Evolutionary conservation across 2,113 vertebrate species (phyloP), one percentile per base, ranked within the genome.

Genomic region (Perognathus longimembris): DNA sequence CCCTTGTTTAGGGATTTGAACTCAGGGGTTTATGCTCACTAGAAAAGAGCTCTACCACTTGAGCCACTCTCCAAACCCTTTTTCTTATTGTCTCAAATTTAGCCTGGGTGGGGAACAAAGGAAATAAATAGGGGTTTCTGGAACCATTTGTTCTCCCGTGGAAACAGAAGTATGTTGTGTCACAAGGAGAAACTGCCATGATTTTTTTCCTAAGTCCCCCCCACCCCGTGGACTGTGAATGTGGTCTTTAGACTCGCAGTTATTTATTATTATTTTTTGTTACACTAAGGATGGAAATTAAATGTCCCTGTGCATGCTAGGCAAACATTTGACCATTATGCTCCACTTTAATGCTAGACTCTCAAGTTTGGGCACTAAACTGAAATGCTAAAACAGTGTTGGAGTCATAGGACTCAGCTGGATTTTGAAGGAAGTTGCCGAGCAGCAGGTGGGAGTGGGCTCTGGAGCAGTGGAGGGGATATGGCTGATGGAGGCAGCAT

Each of bases 361-460:
- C 45, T 57, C 5, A 45, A 73, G 34, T 45, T 71, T n/a, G 32
- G 28, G 70, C 30, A 36, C 50, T n/a, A 34, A 91, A 71, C 30
- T 54, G 22, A 90, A 81, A 63, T 20, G 40, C 73, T 32, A 12
- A 42, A 36, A 57, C 20, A 14, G 59, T 64, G 90, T 76, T 18
- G 28, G 18, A 59, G 66, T 75, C 24, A 10, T 22, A 28, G 70
- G 34, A n/a, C 73, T 75, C 40, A 61, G 32, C 57, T 93, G 73
- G 50, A 73, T 40, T 80, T 70, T 64, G 71, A 84, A 18, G 7
- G 66, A 10, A 22, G 14, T 54, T 17, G 15, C 66, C n/a, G 81
- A 61, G 90, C 93, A 95, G 66, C 42, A 78, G 70, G 3, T 63
- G 74, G 57, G 93, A 32, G 28, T 1, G 32, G 40, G 61, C 79